Evolutionary conservation across 2,888 invertebrate species (phyloP).

Genomic region (Tipula confusa): DNA sequence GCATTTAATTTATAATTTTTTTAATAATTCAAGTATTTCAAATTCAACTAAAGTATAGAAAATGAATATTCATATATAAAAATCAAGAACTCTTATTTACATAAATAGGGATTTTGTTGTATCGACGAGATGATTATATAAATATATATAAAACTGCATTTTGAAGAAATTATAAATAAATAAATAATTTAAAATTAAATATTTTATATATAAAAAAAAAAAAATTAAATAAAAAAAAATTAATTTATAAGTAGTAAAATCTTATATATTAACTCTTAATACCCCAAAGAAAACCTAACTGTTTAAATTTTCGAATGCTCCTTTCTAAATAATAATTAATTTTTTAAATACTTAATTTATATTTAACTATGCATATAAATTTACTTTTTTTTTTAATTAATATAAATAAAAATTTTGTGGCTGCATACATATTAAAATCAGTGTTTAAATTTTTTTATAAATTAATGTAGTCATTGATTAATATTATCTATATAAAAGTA

Average conservation of each 20-base stretch:
- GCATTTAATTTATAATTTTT: neutral
- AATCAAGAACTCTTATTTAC: neutral
- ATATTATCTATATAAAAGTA: slow-evolving; percentile 7
- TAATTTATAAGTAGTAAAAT: slow-evolving; percentile 25
- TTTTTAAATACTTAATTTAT: neutral
- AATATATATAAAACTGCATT: neutral
- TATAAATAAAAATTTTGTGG: neutral
- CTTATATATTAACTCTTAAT: slow-evolving; percentile 20
- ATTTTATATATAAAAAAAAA: neutral
- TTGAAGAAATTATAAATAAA: neutral
- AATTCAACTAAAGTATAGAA: slow-evolving; percentile 7
- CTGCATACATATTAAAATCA: neutral
- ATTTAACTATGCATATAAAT: slow-evolving; percentile 20
- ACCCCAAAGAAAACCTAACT: neutral
- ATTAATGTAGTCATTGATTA: neutral
- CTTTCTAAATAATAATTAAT: neutral
- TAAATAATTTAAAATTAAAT: slow-evolving; percentile 3
- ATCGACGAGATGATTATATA: neutral
- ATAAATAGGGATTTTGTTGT: neutral
- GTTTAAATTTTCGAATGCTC: slow-evolving; percentile 12
- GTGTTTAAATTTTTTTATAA: neutral
- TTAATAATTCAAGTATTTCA: neutral
- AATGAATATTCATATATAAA: neutral
- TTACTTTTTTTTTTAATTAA: neutral
- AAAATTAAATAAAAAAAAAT: neutral